A percentile compares a stretch with the other conserved stretches of the same genome.
Evolutionary conservation across 2,888 invertebrate species (phyloP).

Genomic region (Tenthredo livida): DNA sequence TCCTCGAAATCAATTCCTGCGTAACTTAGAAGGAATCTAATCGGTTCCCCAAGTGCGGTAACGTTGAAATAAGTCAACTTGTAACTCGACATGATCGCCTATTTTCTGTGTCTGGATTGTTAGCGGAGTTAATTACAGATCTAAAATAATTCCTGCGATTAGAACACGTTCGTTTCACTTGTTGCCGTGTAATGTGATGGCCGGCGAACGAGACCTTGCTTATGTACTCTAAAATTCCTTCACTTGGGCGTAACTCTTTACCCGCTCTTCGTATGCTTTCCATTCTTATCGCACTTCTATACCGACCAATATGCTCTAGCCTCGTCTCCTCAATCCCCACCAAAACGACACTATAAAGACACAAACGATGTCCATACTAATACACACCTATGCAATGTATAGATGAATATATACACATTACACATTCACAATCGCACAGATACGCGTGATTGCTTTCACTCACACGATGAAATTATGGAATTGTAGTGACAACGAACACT

Average conservation of each 20-base stretch:
- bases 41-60: conserved; percentile 76
- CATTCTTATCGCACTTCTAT: not conserved
- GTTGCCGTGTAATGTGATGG: not conserved
- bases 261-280: not conserved
- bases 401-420: not conserved
- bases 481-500: not conserved
- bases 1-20: conserved; percentile 76
- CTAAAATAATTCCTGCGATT: not conserved
- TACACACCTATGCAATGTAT: not conserved
- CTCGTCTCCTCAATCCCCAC: no score
- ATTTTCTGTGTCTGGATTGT: not conserved
- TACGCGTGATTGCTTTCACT: not conserved
- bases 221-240: not conserved
- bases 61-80: conserved; percentile 77
- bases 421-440: no score
- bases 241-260: not conserved
- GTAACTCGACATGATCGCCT: conserved; percentile 67
- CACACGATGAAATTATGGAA: not conserved
- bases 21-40: conserved; percentile 74
- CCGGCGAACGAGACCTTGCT: not conserved
- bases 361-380: no score
- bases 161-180: not conserved
- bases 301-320: no score
- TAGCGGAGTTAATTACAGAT: not conserved
- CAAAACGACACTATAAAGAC: no score